phyloP scores from a whole-genome alignment of 2,113 vertebrate species.

The Brachirus orientalis region DNA sequence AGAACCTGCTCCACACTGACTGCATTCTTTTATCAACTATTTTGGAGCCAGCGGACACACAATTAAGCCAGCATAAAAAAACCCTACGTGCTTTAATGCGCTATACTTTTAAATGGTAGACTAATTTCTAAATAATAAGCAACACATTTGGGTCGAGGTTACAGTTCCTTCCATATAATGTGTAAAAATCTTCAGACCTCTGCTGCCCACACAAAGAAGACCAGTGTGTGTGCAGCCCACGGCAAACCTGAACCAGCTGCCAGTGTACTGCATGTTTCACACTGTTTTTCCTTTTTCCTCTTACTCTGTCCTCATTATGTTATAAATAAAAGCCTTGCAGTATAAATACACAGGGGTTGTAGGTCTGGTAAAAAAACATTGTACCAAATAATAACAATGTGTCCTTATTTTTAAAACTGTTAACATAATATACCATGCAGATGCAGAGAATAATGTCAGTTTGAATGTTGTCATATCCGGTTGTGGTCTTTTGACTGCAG shows the following conservation, averaged over 20 bases:
- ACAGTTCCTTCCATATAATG: not conserved
- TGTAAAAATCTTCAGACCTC: slow-evolving; percentile 17
- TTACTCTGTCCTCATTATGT: not conserved
- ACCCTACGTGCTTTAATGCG: not conserved
- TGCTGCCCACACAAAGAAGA: slow-evolving; percentile 40
- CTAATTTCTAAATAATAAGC: not conserved
- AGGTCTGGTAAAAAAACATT: not conserved
- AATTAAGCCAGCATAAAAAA: slow-evolving; percentile 26
- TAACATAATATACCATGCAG: no score
- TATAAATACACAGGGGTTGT: not conserved
- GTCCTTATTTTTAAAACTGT: no score
- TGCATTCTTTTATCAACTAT: slow-evolving; percentile 46
- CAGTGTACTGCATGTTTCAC: slow-evolving; percentile 1
- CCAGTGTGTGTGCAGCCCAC: slow-evolving; percentile 32
- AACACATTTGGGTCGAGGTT: not conserved
- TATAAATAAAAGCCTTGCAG: not conserved
- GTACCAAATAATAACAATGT: no score
- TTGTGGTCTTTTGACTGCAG: no score
- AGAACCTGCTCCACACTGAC: slow-evolving; percentile 42
- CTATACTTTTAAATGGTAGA: not conserved
- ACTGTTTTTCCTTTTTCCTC: slow-evolving; percentile 20
- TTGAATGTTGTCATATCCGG: no score
- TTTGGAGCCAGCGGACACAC: slow-evolving; percentile 42
- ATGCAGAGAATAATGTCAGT: no score
- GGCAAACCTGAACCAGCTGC: slow-evolving; percentile 36